These are phyloP conservation scores for Nothobranchius kuhntae DNA, from an alignment of 2,113 vertebrate genomes.

Conservation along the genomic window DNA sequence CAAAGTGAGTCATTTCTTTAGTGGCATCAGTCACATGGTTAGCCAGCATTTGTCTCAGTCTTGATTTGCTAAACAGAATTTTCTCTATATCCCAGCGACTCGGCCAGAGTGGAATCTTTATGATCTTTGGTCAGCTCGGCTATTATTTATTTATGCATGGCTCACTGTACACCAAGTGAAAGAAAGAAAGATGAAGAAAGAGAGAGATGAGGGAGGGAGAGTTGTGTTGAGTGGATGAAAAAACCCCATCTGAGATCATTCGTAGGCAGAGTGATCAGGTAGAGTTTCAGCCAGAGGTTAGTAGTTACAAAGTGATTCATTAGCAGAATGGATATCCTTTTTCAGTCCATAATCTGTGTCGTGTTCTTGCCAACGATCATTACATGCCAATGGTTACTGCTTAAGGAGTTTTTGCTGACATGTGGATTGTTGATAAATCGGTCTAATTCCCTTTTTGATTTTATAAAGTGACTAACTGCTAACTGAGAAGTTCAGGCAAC, in stretches of 20 bases:
- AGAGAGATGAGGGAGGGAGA: slow-evolving; percentile 9
- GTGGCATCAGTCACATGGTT: no score
- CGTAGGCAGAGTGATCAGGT: slow-evolving; percentile 9
- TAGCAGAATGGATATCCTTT: slow-evolving; percentile 15
- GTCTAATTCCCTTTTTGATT: neutral
- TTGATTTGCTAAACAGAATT: neutral
- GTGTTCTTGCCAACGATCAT: neutral
- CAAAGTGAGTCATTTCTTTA: slow-evolving; percentile 1
- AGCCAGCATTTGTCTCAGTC: no score
- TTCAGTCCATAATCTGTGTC: neutral
- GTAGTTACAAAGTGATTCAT: slow-evolving; percentile 31
- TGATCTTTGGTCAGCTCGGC: slow-evolving; percentile 12
- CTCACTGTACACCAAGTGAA: slow-evolving; percentile 25
- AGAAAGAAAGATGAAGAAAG: no score
- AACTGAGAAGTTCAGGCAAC: slow-evolving; percentile 5
- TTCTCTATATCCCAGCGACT: slow-evolving; percentile 10
- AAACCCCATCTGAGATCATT: slow-evolving; percentile 47
- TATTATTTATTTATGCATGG: slow-evolving; percentile 32
- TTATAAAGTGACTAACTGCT: neutral
- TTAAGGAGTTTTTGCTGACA: neutral
- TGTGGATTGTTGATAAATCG: slow-evolving; percentile 1
- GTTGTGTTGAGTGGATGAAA: slow-evolving; percentile 42
- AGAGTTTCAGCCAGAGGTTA: slow-evolving; percentile 33
- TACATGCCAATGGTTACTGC: slow-evolving; percentile 12
- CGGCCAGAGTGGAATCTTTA: slow-evolving; percentile 10